These are phyloP conservation scores for Sinocyclocheilus rhinocerous DNA, from an alignment of 2,113 vertebrate species.

Conservation along the genomic window DNA sequence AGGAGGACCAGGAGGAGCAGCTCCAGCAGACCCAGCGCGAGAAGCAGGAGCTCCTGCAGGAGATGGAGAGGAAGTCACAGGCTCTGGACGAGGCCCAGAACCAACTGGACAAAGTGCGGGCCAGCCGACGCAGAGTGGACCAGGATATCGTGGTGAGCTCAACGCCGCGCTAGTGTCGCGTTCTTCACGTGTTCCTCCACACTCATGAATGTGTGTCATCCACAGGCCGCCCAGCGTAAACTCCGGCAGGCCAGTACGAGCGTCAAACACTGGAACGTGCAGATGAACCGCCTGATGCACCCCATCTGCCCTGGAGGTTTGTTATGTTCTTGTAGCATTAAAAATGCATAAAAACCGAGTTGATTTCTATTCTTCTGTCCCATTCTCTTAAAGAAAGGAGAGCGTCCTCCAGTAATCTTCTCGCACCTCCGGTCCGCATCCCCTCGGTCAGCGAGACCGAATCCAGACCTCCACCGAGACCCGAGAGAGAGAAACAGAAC, in stretches of 20 bases:
- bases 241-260: conserved; percentile 93
- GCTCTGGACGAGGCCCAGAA: conserved; percentile 86
- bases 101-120: conserved; percentile 92
- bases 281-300: conserved; percentile 97
- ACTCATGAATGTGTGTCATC: not conserved
- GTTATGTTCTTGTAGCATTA: not conserved
- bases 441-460: conserved; percentile 21
- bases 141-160: conserved; percentile 90
- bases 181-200: not conserved
- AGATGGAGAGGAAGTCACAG: conserved; percentile 89
- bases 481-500: not conserved
- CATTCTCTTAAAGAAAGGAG: conserved; percentile 28
- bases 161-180: not conserved
- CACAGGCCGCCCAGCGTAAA: conserved; percentile 88
- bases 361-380: not conserved
- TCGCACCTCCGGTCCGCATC: not conserved
- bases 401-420: conserved; percentile 14
- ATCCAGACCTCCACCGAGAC: not conserved
- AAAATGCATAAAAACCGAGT: no score
- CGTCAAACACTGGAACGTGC: conserved; percentile 96
- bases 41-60: conserved; percentile 90
- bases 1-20: conserved; percentile 93
- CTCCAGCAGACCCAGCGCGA: conserved; percentile 87
- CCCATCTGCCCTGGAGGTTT: conserved; percentile 92
- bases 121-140: conserved; percentile 88